Base-by-base conservation (phyloP, 2,797 vertebrate genomes). In the Sylvilagus floridanus region DNA sequence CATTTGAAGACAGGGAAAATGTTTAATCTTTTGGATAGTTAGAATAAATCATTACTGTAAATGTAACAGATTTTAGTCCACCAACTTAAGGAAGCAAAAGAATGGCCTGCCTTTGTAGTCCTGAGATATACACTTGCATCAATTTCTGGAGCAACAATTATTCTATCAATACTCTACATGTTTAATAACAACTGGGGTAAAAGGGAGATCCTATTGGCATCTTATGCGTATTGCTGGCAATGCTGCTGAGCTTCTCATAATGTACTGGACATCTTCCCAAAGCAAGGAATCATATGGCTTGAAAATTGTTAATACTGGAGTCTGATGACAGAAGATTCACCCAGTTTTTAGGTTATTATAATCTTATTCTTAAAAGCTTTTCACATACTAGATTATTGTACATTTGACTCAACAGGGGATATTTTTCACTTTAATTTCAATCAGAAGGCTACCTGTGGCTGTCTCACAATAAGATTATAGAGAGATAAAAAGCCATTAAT, bases 391-490 rank as follows among this genome's bases (percentile, higher is more conserved):
- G 7, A 79, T 77, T 42, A 94, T 30, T 63, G 32, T 62, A 47
- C 63, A 62, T 69, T 96, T 52, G 84, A 37, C 6, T 35, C 30
- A 94, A 62, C 24, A 69, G n/a, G 5, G 5, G 0, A 1, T n/a
- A 11, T 72, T 84, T 83, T 63, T 54, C 32, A 81, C 28, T 71
- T 77, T 90, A 83, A 83, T 90, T 42, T 85, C 24, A 88, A 77
- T 90, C 16, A 72, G n/a, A 84, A 37, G 12, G 24, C n/a, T 35
- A 47, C 22, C 32, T 72, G 21, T 75, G 37, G 17, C 21, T 62
- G 8, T 82, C 73, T 94, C 17, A 32, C 30, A 82, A 50, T 71
- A 73, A 78, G n/a, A 52, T 14, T 65, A 87, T 6, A 54, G 19
- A 62, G 86, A 81, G 77, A 57, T 57, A 0, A 62, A 93, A 91